Conservation (phyloP, 2,797 vertebrate species). For the Morelia viridis region DNA sequence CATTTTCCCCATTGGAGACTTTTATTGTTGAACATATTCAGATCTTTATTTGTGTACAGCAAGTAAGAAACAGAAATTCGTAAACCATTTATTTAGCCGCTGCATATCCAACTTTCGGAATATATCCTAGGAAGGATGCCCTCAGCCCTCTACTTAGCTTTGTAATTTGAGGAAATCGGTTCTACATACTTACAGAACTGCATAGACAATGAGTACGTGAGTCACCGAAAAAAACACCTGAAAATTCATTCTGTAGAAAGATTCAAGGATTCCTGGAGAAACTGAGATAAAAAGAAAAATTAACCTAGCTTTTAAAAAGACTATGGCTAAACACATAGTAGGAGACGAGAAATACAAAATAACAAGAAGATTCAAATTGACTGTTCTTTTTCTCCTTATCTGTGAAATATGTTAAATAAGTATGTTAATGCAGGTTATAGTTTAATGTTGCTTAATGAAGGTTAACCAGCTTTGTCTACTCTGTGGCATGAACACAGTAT, state of each 20-base stretch:
- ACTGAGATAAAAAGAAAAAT: constrained; percentile 65
- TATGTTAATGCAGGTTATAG: neutral
- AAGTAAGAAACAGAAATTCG: neutral
- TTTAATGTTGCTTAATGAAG: neutral
- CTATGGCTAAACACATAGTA: neutral
- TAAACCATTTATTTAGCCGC: constrained; percentile 6
- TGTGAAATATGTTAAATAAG: neutral
- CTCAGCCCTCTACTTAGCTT: neutral
- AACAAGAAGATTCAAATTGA: neutral
- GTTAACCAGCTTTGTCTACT: neutral
- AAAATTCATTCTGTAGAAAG: constrained; percentile 69
- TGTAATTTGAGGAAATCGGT: neutral
- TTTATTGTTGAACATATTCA: neutral
- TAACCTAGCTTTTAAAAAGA: neutral
- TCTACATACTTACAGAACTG: constrained; percentile 86
- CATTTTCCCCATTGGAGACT: neutral
- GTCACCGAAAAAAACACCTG: constrained; percentile 79
- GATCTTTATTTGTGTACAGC: neutral
- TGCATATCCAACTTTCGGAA: constrained; percentile 6
- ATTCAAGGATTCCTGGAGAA: constrained; percentile 56
- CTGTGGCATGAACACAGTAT: neutral
- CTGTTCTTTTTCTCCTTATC: neutral
- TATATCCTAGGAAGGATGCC: neutral
- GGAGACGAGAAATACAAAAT: neutral
- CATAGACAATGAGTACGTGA: constrained; percentile 83